These are phyloP conservation scores for Lycorma delicatula DNA, from an alignment of 1,140 invertebrate genomes.

Conservation along the genomic window DNA sequence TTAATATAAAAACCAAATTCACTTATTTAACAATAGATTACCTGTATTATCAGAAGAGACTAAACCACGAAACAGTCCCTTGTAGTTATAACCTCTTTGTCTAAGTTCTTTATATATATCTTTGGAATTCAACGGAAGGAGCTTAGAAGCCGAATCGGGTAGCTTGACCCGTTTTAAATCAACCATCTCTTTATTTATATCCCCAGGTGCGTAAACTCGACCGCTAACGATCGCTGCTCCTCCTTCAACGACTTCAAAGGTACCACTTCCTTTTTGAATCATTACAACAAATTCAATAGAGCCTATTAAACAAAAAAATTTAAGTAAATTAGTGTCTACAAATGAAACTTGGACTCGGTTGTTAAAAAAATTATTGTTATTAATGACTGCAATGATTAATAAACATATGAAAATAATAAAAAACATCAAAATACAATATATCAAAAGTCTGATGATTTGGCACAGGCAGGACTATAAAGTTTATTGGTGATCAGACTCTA, in stretches of 20 bases:
- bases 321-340: background rate
- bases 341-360: background rate
- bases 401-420: no score
- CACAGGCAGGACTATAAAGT: no score
- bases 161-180: slow-evolving; percentile 38
- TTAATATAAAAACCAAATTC: no score
- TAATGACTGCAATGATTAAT: background rate
- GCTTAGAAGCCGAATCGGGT: slow-evolving; percentile 30
- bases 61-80: slow-evolving; percentile 61
- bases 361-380: background rate
- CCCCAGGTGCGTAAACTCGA: slow-evolving; percentile 46
- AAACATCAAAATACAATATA: no score
- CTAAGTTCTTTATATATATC: slow-evolving; percentile 91
- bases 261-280: slow-evolving; percentile 70
- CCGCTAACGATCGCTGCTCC: slow-evolving; percentile 71
- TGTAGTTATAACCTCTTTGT: slow-evolving; percentile 87
- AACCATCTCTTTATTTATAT: slow-evolving; percentile 38
- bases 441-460: no score
- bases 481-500: no score
- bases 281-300: slow-evolving; percentile 66
- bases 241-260: slow-evolving; percentile 79
- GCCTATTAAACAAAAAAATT: slow-evolving; percentile 34
- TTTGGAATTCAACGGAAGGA: slow-evolving; percentile 44
- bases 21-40: slow-evolving; percentile 25
- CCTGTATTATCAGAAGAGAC: slow-evolving; percentile 42